phyloP scores from a whole-genome alignment of 2,888 invertebrate species.

The Morpho achilles region DNA sequence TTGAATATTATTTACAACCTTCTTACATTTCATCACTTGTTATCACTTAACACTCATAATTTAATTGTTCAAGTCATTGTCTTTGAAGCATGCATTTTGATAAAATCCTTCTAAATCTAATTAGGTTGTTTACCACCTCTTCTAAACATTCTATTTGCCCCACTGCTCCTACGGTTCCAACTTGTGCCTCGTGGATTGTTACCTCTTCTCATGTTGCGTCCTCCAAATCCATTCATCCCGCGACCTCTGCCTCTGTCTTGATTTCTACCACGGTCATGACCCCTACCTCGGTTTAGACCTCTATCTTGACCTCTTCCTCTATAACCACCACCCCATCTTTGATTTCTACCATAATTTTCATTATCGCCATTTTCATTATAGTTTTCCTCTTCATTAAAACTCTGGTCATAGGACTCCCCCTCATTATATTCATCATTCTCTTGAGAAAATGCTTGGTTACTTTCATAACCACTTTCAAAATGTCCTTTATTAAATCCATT shows the following conservation, averaged over 20 bases:
- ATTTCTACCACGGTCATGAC: constrained; percentile 45
- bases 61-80: constrained; percentile 46
- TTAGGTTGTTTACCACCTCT: constrained; percentile 64
- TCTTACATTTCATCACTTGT: constrained; percentile 52
- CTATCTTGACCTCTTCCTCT: constrained; percentile 54
- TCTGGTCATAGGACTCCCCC: constrained; percentile 48
- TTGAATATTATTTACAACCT: constrained; percentile 71
- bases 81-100: constrained; percentile 39
- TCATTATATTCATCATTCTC: constrained; percentile 50
- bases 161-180: constrained; percentile 53
- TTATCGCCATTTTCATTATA: constrained; percentile 49
- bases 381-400: constrained; percentile 53
- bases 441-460: constrained; percentile 53
- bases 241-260: constrained; percentile 55
- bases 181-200: constrained; percentile 48
- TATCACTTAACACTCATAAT: constrained; percentile 55
- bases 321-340: constrained; percentile 57
- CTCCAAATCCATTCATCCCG: constrained; percentile 38
- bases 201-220: constrained; percentile 34
- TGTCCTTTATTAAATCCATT: constrained; percentile 65
- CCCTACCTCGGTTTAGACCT: constrained; percentile 48
- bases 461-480: constrained; percentile 54
- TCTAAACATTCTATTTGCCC: constrained; percentile 55
- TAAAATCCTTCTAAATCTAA: constrained; percentile 36
- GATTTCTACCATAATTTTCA: constrained; percentile 40